These are phyloP conservation scores for Melieria omissa DNA, from an alignment of 2,888 invertebrate genomes.

Conservation along the genomic window DNA sequence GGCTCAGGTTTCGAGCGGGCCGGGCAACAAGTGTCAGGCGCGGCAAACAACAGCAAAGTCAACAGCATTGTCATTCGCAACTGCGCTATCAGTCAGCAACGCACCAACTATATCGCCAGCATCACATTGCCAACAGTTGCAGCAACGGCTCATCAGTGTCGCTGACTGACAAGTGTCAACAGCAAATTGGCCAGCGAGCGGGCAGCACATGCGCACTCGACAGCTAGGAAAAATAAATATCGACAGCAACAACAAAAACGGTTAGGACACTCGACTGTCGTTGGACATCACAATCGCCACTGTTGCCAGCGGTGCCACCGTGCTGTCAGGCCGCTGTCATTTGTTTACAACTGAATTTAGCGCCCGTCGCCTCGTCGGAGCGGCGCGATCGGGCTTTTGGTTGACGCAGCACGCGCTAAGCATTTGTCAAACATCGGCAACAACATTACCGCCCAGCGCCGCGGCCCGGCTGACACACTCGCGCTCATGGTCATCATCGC, in stretches of 20 bases:
- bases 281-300: background rate
- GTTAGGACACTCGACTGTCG: slow-evolving; percentile 12
- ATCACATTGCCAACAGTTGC: background rate
- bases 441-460: too few relatives aligned
- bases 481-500: too few relatives aligned
- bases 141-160: background rate
- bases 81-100: background rate
- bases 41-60: background rate
- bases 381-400: background rate
- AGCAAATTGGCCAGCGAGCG: slow-evolving; percentile 2
- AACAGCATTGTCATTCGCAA: background rate
- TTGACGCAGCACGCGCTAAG: slow-evolving; percentile 25
- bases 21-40: slow-evolving; percentile 13
- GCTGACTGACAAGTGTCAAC: slow-evolving; percentile 11
- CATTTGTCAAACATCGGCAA: slow-evolving; percentile 17
- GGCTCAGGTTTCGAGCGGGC: too few relatives aligned
- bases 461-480: too few relatives aligned
- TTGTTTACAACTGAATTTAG: slow-evolving; percentile 23
- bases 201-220: slow-evolving; percentile 11
- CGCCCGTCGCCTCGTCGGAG: background rate
- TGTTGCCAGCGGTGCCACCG: too few relatives aligned
- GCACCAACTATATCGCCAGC: background rate
- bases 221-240: background rate
- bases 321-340: slow-evolving; percentile 13
- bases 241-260: slow-evolving; percentile 16